Evolutionary conservation across 2,888 invertebrate species (phyloP).

Genomic region (Polia nebulosa): DNA sequence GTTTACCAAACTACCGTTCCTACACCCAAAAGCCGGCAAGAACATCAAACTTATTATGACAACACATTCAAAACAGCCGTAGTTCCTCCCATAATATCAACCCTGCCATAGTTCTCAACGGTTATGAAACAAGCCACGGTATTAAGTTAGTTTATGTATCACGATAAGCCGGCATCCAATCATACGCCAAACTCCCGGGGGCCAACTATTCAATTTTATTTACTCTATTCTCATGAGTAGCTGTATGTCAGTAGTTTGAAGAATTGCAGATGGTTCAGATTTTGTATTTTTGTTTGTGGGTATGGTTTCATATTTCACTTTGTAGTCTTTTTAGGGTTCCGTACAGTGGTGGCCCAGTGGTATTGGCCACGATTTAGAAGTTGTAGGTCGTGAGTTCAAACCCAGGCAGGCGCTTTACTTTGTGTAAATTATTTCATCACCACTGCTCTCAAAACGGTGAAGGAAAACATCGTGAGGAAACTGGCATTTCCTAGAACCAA

Average conservation of each 20-base stretch:
- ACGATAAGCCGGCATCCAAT: constrained; percentile 54
- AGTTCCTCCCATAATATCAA: constrained; percentile 25
- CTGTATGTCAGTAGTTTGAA: neutral
- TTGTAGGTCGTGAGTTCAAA: too few relatives aligned
- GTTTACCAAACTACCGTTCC: neutral
- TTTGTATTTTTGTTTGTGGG: neutral
- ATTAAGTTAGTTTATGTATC: constrained; percentile 51
- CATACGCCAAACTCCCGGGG: constrained; percentile 24
- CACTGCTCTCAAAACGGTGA: too few relatives aligned
- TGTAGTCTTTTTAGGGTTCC: neutral
- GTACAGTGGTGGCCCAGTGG: too few relatives aligned
- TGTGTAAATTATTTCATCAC: too few relatives aligned
- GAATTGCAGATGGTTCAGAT: neutral
- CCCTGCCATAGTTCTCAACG: constrained; percentile 36
- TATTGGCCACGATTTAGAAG: too few relatives aligned
- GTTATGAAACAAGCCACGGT: constrained; percentile 39
- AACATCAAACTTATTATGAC: constrained; percentile 20
- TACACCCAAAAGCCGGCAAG: neutral
- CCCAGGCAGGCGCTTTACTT: too few relatives aligned
- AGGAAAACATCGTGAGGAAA: too few relatives aligned
- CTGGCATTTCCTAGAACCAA: too few relatives aligned
- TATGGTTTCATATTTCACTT: neutral
- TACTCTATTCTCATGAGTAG: neutral
- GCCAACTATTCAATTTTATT: constrained; percentile 52
- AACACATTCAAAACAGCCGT: constrained; percentile 16